Conservation (phyloP, 2,113 vertebrate genomes). For the Euleptes europaea region DNA sequence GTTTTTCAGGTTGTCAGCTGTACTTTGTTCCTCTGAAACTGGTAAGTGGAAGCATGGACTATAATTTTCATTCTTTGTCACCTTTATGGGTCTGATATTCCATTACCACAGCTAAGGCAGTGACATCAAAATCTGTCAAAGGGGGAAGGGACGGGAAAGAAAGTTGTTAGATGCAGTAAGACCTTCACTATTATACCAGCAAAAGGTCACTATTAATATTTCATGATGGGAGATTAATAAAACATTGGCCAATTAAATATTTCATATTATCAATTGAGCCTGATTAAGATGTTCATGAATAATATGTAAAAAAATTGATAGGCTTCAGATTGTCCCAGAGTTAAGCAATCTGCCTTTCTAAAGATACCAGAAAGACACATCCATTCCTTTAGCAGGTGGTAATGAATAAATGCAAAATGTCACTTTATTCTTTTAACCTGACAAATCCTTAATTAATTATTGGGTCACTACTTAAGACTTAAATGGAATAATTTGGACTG, state of each 20-base stretch:
- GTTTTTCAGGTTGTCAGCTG: slow-evolving; percentile 7
- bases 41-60: background rate
- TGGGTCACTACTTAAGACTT: slow-evolving; percentile 14
- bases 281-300: slow-evolving; percentile 60
- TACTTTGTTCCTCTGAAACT: slow-evolving; percentile 31
- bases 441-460: slow-evolving; percentile 22
- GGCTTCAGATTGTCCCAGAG: background rate
- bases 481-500: slow-evolving; percentile 28
- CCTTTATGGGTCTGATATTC: slow-evolving; percentile 39
- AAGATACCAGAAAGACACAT: slow-evolving; percentile 18
- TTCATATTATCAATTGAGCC: slow-evolving; percentile 63
- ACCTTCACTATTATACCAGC: slow-evolving; percentile 38
- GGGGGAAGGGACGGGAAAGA: background rate
- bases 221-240: slow-evolving; percentile 73
- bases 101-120: slow-evolving; percentile 7
- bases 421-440: slow-evolving; percentile 44
- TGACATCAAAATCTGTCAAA: slow-evolving; percentile 39
- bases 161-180: slow-evolving; percentile 34
- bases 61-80: slow-evolving; percentile 10
- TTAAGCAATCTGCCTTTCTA: background rate
- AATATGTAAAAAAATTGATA: slow-evolving; percentile 25
- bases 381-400: slow-evolving; percentile 16
- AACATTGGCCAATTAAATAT: slow-evolving; percentile 70
- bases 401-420: slow-evolving; percentile 21
- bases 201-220: slow-evolving; percentile 68